Evolutionary conservation across 1,140 invertebrate genomes (phyloP), one percentile per base, ranked within the genome.

Genomic region (Drosophila kepulauana): DNA sequence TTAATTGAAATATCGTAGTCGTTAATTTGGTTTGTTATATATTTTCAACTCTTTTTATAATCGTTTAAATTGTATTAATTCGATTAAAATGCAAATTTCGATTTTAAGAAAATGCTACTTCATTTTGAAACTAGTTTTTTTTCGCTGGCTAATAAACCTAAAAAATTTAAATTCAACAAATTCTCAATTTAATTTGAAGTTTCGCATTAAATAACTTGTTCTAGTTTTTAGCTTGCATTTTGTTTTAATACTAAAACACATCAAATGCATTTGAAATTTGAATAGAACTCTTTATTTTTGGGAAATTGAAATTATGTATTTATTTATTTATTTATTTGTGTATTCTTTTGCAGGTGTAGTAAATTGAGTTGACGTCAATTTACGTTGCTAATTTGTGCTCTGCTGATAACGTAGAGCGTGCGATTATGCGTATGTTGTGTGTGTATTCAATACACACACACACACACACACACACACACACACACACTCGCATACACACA

Each of bases 311-410:
- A 57, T 33, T 28, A 67, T 16, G 3, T 25, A 25, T 25, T 35
- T 11, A 61, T 61, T 28, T 20, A 35, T 15, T 16, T 58, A 66
- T 58, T 52, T 59, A 58, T 73, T 67, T 15, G 33, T n/a, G 33
- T 41, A 11, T 52, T 35, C 11, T 35, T 54, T 54, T 48, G n/a
- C 30, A 59, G 35, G 16, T 70, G 38, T 70, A 62, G 54, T 68
- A 41, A 49, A 48, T 64, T 48, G 28, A 16, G 33, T n/a, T 78
- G 51, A 78, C 63, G 71, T 78, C 65, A 74, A 73, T 76, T 76
- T 66, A 67, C 56, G 62, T 43, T 72, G 66, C 73, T 45, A 70
- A 75, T 75, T 74, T 35, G 30, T 57, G 16, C 15, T 16, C 11
- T 16, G 52, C 45, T 75, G 73, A 75, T 75, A 71, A 56, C 56